Conservation (phyloP, 2,113 vertebrate species). For the Nycticryphes semicollaris region DNA sequence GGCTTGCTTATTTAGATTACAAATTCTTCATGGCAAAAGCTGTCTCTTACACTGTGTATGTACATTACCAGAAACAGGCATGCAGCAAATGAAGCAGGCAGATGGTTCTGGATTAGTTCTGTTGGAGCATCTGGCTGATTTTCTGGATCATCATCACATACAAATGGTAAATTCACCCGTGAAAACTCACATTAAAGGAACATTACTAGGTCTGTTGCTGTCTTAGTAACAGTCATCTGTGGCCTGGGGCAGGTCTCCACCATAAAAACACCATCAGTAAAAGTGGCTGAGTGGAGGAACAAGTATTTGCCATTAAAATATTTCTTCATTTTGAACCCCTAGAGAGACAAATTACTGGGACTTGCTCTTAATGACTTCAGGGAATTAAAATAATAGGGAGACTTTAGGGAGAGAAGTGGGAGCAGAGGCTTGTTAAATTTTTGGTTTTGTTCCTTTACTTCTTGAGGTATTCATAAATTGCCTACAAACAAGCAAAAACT, state of each 20-base stretch:
- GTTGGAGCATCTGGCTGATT: conserved; percentile 49
- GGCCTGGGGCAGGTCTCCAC: conserved; percentile 26
- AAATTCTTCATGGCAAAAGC: conserved; percentile 44
- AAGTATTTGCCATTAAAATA: conserved; percentile 39
- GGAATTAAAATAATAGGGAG: conserved; percentile 35
- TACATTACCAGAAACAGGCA: conserved; percentile 8
- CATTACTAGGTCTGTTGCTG: conserved; percentile 15
- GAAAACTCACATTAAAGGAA: conserved; percentile 47
- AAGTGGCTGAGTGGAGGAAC: conserved; percentile 1
- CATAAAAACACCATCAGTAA: conserved; percentile 45
- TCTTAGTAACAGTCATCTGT: conserved; percentile 52
- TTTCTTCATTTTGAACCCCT: conserved; percentile 17
- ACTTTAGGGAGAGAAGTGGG: background rate
- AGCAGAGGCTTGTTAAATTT: background rate
- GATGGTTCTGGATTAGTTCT: conserved; percentile 57
- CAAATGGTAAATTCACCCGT: conserved; percentile 18
- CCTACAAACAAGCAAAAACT: conserved; percentile 53
- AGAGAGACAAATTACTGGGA: conserved; percentile 11
- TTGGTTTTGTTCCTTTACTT: conserved; percentile 15
- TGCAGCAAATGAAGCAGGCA: conserved; percentile 38
- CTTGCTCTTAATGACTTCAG: background rate
- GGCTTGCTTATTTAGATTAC: conserved; percentile 29
- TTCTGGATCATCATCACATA: conserved; percentile 39
- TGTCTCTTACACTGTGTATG: background rate
- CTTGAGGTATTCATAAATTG: conserved; percentile 58